Conservation (phyloP, 2,888 invertebrate species). For the Keiferia lycopersicella region DNA sequence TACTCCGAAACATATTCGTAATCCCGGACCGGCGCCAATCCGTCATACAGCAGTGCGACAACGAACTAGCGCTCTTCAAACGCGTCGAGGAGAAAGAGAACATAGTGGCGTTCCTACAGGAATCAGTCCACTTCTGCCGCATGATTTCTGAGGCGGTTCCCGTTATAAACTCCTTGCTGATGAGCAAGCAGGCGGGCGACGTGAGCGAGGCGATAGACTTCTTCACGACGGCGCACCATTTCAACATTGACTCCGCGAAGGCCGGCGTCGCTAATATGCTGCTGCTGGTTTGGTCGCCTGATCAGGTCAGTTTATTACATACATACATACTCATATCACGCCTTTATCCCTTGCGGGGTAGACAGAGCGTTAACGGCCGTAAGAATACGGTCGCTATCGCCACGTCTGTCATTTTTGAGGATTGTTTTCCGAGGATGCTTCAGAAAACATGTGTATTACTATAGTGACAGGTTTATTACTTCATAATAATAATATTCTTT, state of each 20-base stretch:
- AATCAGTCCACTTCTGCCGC: slow-evolving; percentile 78
- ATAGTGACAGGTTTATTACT: no score
- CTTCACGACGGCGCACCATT: slow-evolving; percentile 90
- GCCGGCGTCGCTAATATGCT: slow-evolving; percentile 89
- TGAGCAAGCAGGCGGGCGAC: slow-evolving; percentile 88
- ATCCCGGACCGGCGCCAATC: slow-evolving; percentile 63
- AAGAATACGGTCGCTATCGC: no score
- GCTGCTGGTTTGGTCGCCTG: slow-evolving; percentile 89
- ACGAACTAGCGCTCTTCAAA: slow-evolving; percentile 71
- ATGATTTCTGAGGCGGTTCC: slow-evolving; percentile 72
- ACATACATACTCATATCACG: no score
- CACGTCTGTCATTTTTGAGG: no score
- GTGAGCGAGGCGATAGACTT: slow-evolving; percentile 94
- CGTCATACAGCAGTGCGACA: slow-evolving; percentile 66
- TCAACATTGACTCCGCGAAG: slow-evolving; percentile 87
- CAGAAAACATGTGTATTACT: no score
- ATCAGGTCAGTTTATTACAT: slow-evolving; percentile 82
- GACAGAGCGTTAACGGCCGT: no score
- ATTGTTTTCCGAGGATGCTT: no score
- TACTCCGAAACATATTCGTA: slow-evolving; percentile 68
- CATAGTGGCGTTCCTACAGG: slow-evolving; percentile 87
- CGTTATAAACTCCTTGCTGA: slow-evolving; percentile 86
- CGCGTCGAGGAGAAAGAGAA: slow-evolving; percentile 82
- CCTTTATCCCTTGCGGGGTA: no score
- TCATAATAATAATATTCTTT: no score